phyloP scores from a whole-genome alignment of 2,888 invertebrate genomes.

The Eristalis intricaria region DNA sequence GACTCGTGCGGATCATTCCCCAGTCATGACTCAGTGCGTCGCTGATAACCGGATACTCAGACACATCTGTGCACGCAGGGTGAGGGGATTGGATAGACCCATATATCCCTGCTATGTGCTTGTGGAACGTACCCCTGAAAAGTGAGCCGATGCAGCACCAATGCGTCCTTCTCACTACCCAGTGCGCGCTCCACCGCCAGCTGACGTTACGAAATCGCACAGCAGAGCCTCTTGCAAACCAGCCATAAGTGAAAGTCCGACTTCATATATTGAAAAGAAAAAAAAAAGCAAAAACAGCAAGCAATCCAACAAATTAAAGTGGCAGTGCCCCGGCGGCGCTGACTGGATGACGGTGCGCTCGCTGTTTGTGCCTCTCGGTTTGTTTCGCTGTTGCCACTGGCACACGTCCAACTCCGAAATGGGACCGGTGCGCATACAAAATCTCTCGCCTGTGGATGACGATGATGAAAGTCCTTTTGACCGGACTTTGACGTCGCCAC shows the following conservation, averaged over 20 bases:
- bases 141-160: conserved; percentile 2
- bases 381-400: neutral
- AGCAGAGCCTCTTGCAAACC: conserved; percentile 23
- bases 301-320: conserved; percentile 37
- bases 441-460: neutral
- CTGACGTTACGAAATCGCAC: conserved; percentile 60
- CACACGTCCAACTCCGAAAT: neutral
- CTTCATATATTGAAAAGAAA: conserved; percentile 58
- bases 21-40: neutral
- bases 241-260: conserved; percentile 68
- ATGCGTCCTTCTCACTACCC: conserved; percentile 4
- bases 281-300: conserved; percentile 4
- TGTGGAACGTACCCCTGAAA: conserved; percentile 64
- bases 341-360: neutral
- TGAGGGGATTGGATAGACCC: conserved; percentile 23
- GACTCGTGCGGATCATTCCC: conserved; percentile 5
- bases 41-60: conserved; percentile 51
- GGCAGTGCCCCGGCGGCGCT: conserved; percentile 32
- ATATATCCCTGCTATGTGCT: conserved; percentile 31
- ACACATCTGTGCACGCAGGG: neutral
- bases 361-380: conserved; percentile 6
- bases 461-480: conserved; percentile 45
- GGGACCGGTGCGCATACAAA: conserved; percentile 8
- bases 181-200: neutral
- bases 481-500: neutral